Evolutionary conservation across 2,797 vertebrate genomes (phyloP).

Genomic region (Erethizon dorsatum): DNA sequence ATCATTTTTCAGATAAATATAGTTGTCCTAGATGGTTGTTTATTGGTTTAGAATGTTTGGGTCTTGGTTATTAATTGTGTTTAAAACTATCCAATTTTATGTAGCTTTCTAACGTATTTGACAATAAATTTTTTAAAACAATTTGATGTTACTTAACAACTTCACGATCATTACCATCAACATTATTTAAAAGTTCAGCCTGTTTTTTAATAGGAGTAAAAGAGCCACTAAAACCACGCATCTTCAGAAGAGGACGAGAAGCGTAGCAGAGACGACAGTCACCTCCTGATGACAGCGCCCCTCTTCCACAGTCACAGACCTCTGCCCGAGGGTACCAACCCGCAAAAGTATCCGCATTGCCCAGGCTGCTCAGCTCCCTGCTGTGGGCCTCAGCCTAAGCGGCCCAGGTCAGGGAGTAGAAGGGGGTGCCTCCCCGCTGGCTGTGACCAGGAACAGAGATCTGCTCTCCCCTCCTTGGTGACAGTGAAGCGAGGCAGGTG

Average conservation of each 20-base stretch:
- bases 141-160: background rate
- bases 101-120: background rate
- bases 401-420: background rate
- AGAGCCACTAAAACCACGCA: background rate
- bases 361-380: background rate
- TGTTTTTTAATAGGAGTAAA: slow-evolving; percentile 7
- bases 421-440: accelerated
- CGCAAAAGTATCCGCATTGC: background rate
- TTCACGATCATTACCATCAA: background rate
- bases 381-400: background rate
- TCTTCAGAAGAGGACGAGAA: background rate
- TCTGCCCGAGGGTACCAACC: background rate
- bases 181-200: slow-evolving; percentile 9
- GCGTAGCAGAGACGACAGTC: background rate
- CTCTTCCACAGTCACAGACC: background rate
- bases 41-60: background rate
- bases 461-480: background rate
- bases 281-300: background rate
- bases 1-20: slow-evolving; percentile 10
- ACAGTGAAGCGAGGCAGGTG: background rate
- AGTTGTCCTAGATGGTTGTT: background rate
- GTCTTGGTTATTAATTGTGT: background rate
- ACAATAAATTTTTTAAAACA: background rate
- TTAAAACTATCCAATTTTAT: background rate
- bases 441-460: background rate